Conservation (phyloP, 2,888 invertebrate species). For the Drosophila imparisetae region DNA sequence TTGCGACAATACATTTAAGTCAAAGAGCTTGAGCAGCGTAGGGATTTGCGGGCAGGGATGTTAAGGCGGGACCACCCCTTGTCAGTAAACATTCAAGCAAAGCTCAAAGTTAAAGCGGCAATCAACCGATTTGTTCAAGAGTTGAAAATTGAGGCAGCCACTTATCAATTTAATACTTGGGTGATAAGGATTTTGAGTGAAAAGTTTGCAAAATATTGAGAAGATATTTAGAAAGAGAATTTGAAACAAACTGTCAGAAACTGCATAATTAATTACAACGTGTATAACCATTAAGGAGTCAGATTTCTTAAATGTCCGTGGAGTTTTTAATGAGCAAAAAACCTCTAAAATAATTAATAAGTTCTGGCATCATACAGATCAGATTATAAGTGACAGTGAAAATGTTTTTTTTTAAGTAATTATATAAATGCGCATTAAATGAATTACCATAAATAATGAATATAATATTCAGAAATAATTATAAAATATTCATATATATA, state of each 20-base stretch:
- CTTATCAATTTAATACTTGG: constrained; percentile 18
- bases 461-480: background rate
- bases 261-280: background rate
- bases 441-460: background rate
- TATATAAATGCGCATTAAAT: background rate
- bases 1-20: constrained; percentile 73
- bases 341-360: background rate
- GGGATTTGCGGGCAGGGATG: background rate
- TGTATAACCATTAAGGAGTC: background rate
- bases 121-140: constrained; percentile 11
- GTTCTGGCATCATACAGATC: background rate
- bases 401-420: background rate
- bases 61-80: constrained; percentile 23
- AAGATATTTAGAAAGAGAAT: background rate
- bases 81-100: constrained; percentile 49
- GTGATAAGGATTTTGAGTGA: background rate
- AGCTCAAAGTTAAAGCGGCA: constrained; percentile 63
- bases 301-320: background rate
- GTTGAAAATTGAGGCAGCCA: constrained; percentile 15
- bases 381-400: background rate
- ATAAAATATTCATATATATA: background rate
- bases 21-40: constrained; percentile 12
- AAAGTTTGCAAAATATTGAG: background rate
- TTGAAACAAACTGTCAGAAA: background rate
- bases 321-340: background rate